These are phyloP conservation scores for Spilarctia lutea DNA, from an alignment of 2,888 invertebrate genomes.

Conservation along the genomic window DNA sequence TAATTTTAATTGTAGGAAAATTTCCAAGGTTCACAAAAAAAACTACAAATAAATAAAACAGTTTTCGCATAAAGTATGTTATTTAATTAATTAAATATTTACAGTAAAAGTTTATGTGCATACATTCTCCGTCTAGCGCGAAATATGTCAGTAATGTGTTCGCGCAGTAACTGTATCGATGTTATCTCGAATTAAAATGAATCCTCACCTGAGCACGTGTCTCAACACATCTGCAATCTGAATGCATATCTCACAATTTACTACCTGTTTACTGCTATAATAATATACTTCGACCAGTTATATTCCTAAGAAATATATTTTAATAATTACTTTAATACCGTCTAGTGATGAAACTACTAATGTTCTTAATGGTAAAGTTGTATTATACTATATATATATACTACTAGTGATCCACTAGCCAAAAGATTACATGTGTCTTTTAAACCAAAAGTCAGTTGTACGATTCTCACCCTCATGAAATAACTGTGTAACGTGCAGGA, in stretches of 20 bases:
- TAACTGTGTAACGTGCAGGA: not conserved
- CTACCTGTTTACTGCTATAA: not conserved
- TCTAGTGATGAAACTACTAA: not conserved
- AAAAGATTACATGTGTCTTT: too few species aligned
- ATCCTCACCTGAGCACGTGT: slow-evolving; percentile 22
- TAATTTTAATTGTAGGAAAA: not conserved
- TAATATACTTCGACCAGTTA: not conserved
- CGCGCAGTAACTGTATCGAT: slow-evolving; percentile 45
- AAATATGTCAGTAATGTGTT: slow-evolving; percentile 31
- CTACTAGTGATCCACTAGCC: too few species aligned
- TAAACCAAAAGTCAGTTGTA: not conserved
- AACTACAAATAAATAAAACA: not conserved
- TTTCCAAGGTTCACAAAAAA: not conserved
- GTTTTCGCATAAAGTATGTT: not conserved
- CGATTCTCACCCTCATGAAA: not conserved
- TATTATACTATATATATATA: too few species aligned
- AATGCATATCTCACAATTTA: slow-evolving; percentile 8
- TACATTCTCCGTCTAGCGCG: slow-evolving; percentile 7
- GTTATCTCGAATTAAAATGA: slow-evolving; percentile 49
- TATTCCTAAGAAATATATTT: not conserved
- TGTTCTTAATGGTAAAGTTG: too few species aligned
- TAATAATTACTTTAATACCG: not conserved
- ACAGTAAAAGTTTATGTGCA: slow-evolving; percentile 25
- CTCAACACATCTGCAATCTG: slow-evolving; percentile 10
- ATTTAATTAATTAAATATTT: slow-evolving; percentile 4